phyloP scores from a whole-genome alignment of 1,140 invertebrate species.

The Ptiloglossa arizonensis region DNA sequence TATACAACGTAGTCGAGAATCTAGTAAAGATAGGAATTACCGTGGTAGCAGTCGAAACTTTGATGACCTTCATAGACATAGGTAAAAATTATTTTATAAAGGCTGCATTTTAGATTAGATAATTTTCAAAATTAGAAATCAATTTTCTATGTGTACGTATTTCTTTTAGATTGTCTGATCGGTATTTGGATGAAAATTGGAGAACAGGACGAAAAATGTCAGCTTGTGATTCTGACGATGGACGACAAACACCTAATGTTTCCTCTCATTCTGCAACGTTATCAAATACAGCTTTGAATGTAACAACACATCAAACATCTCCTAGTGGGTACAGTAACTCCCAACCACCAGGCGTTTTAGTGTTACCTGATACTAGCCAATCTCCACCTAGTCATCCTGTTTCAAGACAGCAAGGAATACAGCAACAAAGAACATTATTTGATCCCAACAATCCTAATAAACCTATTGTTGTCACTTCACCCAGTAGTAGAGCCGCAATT shows the following conservation, averaged over 20 bases:
- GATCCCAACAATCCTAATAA: conserved; percentile 88
- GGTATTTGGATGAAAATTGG: conserved; percentile 78
- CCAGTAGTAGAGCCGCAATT: conserved; percentile 74
- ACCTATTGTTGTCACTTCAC: conserved; percentile 85
- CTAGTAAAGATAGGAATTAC: conserved; percentile 78
- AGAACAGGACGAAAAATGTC: conserved; percentile 76
- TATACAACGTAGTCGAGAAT: conserved; percentile 76
- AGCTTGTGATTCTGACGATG: conserved; percentile 76
- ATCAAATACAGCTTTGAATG: conserved; percentile 66
- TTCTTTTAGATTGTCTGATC: conserved; percentile 57
- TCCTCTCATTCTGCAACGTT: conserved; percentile 50
- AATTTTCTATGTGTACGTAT: conserved; percentile 14
- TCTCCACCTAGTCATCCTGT: conserved; percentile 59
- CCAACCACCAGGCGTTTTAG: conserved; percentile 76
- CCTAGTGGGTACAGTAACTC: conserved; percentile 64
- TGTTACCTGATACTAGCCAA: conserved; percentile 76
- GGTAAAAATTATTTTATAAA: conserved; percentile 56
- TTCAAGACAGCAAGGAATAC: conserved; percentile 53
- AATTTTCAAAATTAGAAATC: conserved; percentile 17
- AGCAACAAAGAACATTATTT: conserved; percentile 83
- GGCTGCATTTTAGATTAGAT: background rate
- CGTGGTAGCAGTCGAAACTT: conserved; percentile 67
- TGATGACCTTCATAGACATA: conserved; percentile 73
- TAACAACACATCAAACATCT: conserved; percentile 53
- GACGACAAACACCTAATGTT: conserved; percentile 69